Conservation (phyloP, 1,140 invertebrate species). For the Drosophila mayri region DNA sequence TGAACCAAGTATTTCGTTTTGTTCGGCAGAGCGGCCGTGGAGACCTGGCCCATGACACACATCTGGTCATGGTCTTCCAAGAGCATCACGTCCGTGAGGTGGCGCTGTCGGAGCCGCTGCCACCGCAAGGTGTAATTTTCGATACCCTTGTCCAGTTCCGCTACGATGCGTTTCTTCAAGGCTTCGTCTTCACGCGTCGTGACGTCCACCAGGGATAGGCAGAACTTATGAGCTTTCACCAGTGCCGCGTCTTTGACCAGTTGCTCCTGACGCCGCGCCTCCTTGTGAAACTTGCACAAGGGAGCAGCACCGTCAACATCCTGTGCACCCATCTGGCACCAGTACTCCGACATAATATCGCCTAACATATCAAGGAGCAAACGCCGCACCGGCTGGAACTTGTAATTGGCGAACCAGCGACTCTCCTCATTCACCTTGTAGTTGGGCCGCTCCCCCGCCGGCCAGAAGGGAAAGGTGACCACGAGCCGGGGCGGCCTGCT, state of each 20-base stretch:
- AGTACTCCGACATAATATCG: slow-evolving; percentile 27
- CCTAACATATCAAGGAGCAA: slow-evolving; percentile 11
- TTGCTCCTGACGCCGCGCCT: slow-evolving; percentile 10
- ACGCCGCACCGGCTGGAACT: slow-evolving; percentile 32
- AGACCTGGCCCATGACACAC: slow-evolving; percentile 12
- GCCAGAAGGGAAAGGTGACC: slow-evolving; percentile 50
- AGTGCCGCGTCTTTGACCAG: slow-evolving; percentile 28
- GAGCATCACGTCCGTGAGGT: slow-evolving; percentile 27
- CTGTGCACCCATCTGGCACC: neutral
- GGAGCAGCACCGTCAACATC: neutral
- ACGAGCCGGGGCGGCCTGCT: neutral
- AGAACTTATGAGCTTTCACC: slow-evolving; percentile 29
- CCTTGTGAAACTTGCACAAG: slow-evolving; percentile 21
- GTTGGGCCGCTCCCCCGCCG: slow-evolving; percentile 12
- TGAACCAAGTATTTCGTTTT: slow-evolving; percentile 2
- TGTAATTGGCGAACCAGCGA: slow-evolving; percentile 44
- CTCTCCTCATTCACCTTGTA: slow-evolving; percentile 27
- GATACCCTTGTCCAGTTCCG: slow-evolving; percentile 30
- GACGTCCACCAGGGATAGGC: slow-evolving; percentile 25
- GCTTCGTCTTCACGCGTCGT: neutral
- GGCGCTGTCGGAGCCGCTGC: slow-evolving; percentile 9
- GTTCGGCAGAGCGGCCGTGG: neutral
- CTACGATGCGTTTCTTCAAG: slow-evolving; percentile 21
- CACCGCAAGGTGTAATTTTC: slow-evolving; percentile 28
- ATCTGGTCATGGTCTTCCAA: slow-evolving; percentile 28